Base-by-base conservation (phyloP, 2,888 invertebrate species). In the Unio pictorum region DNA sequence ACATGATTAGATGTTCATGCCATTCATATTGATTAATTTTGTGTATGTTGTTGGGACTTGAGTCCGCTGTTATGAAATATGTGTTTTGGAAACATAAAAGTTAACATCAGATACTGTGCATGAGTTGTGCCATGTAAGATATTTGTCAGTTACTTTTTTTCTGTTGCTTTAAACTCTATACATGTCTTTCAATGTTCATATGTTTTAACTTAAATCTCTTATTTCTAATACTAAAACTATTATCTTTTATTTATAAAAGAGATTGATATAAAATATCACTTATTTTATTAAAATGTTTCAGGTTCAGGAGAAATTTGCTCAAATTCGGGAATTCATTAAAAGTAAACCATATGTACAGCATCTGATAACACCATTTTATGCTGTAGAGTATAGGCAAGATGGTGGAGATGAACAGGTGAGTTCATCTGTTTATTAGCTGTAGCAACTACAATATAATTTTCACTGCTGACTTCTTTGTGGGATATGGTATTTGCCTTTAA, bases 281-380 rank as follows among this genome's bases (percentile, higher is more conserved):
- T 15, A 66, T 45, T 45, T 45, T 45, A 45, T 45, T 45, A 45
- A 45, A 45, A 45, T 2, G 11, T 45, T 78, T 20, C 77, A 89
- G 87, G 86, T 85, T 56, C 85, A 88, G 30, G 86, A 89, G 67
- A 88, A 88, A 71, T 89, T 90, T 73, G 79, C 83, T 55, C 81
- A 82, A 67, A 83, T 90, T 55, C 79, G 84, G 64, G 84, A 87
- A 34, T 85, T 85, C 66, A 74, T 90, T 30, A 74, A 81, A 15
- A 86, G 87, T 58, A 89, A 89, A 74, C 86, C 89, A 0, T 90
- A 90, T 69, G 79, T 83, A 54, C 82, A 85, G 64, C 89, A 90
- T 68, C 79, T 90, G 8, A 83, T 90, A 17, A 85, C 86, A 6
- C 87, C 87, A n/a, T 89, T 88, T 75, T 88, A 87, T 78, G 88